These are phyloP conservation scores for Melikaiella ostensackeni DNA, from an alignment of 2,888 invertebrate genomes.

Conservation along the genomic window DNA sequence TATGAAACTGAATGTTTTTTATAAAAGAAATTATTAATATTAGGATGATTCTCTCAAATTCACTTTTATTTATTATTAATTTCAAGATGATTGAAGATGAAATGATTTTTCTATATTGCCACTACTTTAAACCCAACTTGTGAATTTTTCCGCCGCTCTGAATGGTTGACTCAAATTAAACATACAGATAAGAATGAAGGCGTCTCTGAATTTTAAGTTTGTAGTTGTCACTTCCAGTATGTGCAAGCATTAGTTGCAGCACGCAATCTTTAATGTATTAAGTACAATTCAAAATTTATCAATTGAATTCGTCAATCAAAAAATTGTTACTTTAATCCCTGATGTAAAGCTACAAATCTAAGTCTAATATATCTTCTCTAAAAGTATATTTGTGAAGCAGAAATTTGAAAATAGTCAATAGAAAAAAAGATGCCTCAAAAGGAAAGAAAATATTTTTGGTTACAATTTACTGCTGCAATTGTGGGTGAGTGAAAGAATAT, in stretches of 20 bases:
- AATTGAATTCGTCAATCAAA: neutral
- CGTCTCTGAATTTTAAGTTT: neutral
- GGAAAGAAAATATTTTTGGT: neutral
- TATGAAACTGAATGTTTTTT: no score
- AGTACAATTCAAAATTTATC: neutral
- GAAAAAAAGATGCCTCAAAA: neutral
- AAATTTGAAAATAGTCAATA: neutral
- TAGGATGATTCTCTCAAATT: no score
- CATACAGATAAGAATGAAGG: conserved; percentile 21
- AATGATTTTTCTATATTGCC: neutral
- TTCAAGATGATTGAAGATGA: no score
- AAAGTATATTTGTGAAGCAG: neutral
- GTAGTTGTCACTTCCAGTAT: neutral
- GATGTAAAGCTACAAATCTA: neutral
- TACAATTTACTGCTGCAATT: neutral
- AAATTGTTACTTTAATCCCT: neutral
- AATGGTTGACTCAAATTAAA: conserved; percentile 12
- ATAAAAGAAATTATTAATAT: no score
- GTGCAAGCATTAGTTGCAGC: neutral
- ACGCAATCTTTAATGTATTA: neutral
- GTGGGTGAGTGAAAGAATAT: neutral
- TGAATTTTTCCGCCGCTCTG: neutral
- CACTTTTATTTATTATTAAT: no score
- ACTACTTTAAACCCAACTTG: neutral
- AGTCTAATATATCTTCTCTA: neutral